Base-by-base conservation (phyloP, 2,888 invertebrate species). In the Acholoe squamosa region DNA sequence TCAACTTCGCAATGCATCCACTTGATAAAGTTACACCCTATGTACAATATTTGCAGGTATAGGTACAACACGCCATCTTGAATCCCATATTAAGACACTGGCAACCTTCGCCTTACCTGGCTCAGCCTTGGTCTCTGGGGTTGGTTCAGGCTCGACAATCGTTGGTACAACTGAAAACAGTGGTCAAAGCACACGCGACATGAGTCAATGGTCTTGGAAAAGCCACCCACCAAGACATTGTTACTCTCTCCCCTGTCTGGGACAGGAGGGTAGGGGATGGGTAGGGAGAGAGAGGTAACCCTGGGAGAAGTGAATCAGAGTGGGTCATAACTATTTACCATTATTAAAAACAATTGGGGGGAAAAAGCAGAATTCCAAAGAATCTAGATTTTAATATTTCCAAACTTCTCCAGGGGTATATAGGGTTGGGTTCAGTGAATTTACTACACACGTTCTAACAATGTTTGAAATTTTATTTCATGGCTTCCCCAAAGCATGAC, bases 201-300 rank as follows among this genome's bases (percentile, higher is more conserved):
- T 86, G 54, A 86, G 56, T 86, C 86, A 86, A 86, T 52, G 19
- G 28, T 86, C 86, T 34, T 80, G 80, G 80, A 43, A 34, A 80
- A 43, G 43, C 22, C 54, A 19, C n/a, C 43, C 84, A 10, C 84
- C 84, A 84, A 84, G 84, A 84, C 33, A 84, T 84, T 43, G 43
- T 43, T 10, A 25, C 3, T 22, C 34, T 25, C 34, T 25, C 61
- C n/a, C 3, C 19, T 7, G 7, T 19, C 22, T 3, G 19, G 14
- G 61, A n/a, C 61, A 19, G 61, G 14, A 12, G 61, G 61, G 22
- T 43, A 43, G 80, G 19, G 80, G 5, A 43, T 80, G 19, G 61
- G 61, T 19, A 19, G 10, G 54, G n/a, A n/a, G n/a, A n/a, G 10
- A 43, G 43, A 10, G 43, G 43, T 43, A 43, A 43, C 43, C 43